Conservation (phyloP, 2,797 vertebrate species). For the Pseudomugil tenellus region DNA sequence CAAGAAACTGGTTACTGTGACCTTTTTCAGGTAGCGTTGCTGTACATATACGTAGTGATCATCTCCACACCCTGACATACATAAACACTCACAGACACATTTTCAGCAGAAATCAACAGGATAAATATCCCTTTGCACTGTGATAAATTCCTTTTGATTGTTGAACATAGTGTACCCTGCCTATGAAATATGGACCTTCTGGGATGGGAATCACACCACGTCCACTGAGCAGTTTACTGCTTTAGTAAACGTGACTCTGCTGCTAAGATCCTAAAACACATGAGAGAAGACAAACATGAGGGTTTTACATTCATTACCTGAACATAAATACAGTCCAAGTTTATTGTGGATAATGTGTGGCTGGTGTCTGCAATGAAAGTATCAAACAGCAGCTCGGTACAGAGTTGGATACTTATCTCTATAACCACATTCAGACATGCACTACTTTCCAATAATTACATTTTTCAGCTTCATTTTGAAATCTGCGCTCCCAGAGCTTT, state of each 20-base stretch:
- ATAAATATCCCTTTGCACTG: conserved; percentile 63
- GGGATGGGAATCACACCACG: conserved; percentile 50
- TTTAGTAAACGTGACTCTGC: conserved; percentile 59
- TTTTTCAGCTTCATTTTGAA: neutral
- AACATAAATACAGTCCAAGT: conserved; percentile 20
- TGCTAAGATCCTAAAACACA: conserved; percentile 44
- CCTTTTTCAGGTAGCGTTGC: conserved; percentile 12
- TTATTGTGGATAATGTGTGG: conserved; percentile 19
- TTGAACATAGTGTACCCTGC: conserved; percentile 58
- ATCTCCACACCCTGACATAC: conserved; percentile 2
- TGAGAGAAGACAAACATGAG: conserved; percentile 21
- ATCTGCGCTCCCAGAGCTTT: neutral
- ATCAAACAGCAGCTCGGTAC: conserved; percentile 3
- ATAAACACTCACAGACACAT: conserved; percentile 11
- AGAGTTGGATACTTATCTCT: conserved; percentile 1
- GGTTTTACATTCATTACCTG: conserved; percentile 31
- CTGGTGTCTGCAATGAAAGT: conserved; percentile 31
- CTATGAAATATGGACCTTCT: conserved; percentile 67
- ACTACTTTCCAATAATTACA: neutral
- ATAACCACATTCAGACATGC: neutral
- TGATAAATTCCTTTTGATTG: conserved; percentile 65
- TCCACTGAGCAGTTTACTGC: conserved; percentile 63
- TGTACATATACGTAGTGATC: conserved; percentile 15
- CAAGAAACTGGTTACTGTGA: neutral
- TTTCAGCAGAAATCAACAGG: conserved; percentile 51